A percentile compares a stretch with the other conserved stretches of the same genome.
Conservation (phyloP, 37 sponge, comb jelly and placozoan species). For the Spongilla lacustris region DNA sequence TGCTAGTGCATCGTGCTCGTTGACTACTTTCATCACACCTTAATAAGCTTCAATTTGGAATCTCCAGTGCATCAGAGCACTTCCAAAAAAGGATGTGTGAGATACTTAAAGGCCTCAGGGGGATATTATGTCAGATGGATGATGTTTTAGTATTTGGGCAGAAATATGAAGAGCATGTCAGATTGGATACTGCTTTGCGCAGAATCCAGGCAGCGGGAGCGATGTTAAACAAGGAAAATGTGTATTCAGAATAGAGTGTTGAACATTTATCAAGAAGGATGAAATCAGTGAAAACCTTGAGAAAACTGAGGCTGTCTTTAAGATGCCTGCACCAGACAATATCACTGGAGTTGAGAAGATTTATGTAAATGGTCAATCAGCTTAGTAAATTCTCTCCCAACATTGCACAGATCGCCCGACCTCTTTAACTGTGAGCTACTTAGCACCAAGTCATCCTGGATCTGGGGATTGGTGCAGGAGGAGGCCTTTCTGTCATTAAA, state of each 20-base stretch:
- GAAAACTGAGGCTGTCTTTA: constrained; percentile 23
- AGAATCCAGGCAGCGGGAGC: constrained; percentile 25
- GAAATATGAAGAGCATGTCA: constrained; percentile 28
- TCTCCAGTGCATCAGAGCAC: constrained; percentile 33
- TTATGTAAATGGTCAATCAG: constrained; percentile 50
- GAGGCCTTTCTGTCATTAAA: constrained; percentile 23
- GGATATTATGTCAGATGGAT: constrained; percentile 22
- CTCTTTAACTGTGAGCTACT: constrained; percentile 45
- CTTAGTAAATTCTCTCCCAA: constrained; percentile 47
- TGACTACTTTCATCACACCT: constrained; percentile 69
- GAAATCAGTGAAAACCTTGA: constrained; percentile 31
- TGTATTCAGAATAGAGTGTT: constrained; percentile 9
- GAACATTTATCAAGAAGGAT: constrained; percentile 24
- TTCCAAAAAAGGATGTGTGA: constrained; percentile 24
- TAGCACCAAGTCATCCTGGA: constrained; percentile 23
- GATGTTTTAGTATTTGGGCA: constrained; percentile 2
- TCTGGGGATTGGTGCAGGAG: constrained; percentile 26
- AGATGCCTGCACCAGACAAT: constrained; percentile 37
- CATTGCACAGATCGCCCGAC: constrained; percentile 26
- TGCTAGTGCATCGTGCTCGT: not conserved
- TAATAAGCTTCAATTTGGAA: constrained; percentile 31
- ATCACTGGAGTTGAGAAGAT: constrained; percentile 25
- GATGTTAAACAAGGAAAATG: constrained; percentile 45
- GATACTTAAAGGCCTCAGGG: constrained; percentile 23
- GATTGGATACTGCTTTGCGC: constrained; percentile 27